Percentiles rank a stretch among this genome's conserved stretches.
phyloP scores from a whole-genome alignment of 2,888 invertebrate genomes.

The Cataglyphis altisquamis region DNA sequence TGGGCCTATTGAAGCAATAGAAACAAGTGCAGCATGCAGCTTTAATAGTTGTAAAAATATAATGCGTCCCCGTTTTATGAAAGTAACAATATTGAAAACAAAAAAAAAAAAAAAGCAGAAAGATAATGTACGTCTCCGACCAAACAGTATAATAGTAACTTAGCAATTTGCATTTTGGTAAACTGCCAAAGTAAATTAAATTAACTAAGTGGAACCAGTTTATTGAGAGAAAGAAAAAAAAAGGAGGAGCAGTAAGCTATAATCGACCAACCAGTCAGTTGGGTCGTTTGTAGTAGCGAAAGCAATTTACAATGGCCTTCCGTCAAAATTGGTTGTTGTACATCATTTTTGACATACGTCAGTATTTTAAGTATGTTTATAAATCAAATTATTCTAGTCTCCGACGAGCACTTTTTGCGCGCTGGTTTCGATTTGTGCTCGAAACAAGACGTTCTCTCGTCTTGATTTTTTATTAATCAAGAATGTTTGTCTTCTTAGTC shows the following conservation, averaged over 20 bases:
- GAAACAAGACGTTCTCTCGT: constrained; percentile 66
- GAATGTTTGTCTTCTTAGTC: constrained; percentile 60
- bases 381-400: constrained; percentile 86
- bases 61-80: constrained; percentile 83
- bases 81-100: constrained; percentile 78
- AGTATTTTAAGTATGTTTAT: constrained; percentile 85
- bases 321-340: constrained; percentile 80
- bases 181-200: constrained; percentile 82
- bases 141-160: constrained; percentile 82
- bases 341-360: constrained; percentile 83
- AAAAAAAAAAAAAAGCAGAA: constrained; percentile 69
- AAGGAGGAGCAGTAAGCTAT: constrained; percentile 54
- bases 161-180: constrained; percentile 83
- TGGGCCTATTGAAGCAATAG: constrained; percentile 85
- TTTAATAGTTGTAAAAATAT: constrained; percentile 81
- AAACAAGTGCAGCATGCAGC: constrained; percentile 80
- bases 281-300: constrained; percentile 63
- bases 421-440: constrained; percentile 73
- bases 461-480: constrained; percentile 58
- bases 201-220: constrained; percentile 65
- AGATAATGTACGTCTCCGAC: constrained; percentile 79
- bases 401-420: constrained; percentile 82
- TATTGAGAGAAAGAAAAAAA: constrained; percentile 23
- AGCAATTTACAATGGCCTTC: constrained; percentile 81
- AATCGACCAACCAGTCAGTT: constrained; percentile 54